These are phyloP conservation scores for Maniola hyperantus DNA, from an alignment of 2,888 invertebrate species.

Conservation along the genomic window DNA sequence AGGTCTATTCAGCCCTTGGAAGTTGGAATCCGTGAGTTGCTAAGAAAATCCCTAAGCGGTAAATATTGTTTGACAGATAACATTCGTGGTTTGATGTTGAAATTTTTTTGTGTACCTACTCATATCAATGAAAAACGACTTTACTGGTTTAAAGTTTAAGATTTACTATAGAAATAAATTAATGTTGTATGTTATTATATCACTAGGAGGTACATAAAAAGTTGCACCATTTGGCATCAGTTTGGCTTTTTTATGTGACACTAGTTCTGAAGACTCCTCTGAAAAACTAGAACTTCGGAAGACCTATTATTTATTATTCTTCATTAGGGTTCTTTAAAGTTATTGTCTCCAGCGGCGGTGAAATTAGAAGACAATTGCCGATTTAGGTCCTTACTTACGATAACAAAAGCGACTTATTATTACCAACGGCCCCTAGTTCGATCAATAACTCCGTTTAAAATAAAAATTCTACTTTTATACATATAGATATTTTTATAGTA, in stretches of 20 bases:
- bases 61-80: slow-evolving; percentile 18
- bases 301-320: not conserved
- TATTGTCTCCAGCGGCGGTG: not conserved
- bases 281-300: not conserved
- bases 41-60: not conserved
- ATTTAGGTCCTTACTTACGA: slow-evolving; percentile 16
- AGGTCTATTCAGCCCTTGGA: slow-evolving; percentile 15
- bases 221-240: not conserved
- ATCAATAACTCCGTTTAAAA: slow-evolving; percentile 26
- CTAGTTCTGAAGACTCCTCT: not conserved
- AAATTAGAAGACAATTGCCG: slow-evolving; percentile 7
- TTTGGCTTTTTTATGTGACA: not conserved
- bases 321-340: not conserved
- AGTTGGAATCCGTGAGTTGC: slow-evolving; percentile 19
- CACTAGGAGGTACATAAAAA: not conserved
- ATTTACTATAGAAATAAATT: not conserved
- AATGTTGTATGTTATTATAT: too few relatives aligned
- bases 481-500: not conserved
- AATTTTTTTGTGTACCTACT: not conserved
- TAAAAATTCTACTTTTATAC: slow-evolving; percentile 12
- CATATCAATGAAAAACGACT: not conserved
- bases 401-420: slow-evolving; percentile 19
- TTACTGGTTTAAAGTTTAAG: not conserved
- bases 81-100: not conserved
- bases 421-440: slow-evolving; percentile 16